phyloP scores from a whole-genome alignment of 2,888 invertebrate genomes.

The Anodontia alba region DNA sequence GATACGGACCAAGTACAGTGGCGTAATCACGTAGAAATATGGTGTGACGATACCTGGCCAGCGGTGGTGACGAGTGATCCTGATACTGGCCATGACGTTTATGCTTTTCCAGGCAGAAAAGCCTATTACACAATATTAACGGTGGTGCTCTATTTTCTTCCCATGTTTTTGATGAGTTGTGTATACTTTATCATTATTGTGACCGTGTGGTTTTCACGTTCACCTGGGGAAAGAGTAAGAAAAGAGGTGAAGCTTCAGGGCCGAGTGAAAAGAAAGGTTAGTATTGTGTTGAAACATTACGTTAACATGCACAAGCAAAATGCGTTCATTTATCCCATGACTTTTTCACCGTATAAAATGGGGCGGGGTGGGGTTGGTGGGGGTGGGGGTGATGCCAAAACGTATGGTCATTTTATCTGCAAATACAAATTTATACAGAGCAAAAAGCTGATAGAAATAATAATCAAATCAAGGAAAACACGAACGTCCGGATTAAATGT shows the following conservation, averaged over 20 bases:
- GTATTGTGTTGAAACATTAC: too few species aligned
- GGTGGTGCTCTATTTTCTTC: slow-evolving; percentile 91
- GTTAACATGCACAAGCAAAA: too few species aligned
- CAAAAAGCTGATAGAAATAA: too few species aligned
- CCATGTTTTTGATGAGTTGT: slow-evolving; percentile 90
- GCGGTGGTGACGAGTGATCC: slow-evolving; percentile 28
- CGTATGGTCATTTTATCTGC: too few species aligned
- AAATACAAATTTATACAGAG: too few species aligned
- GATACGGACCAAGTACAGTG: slow-evolving; percentile 88
- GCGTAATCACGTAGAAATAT: slow-evolving; percentile 91
- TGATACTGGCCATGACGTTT: slow-evolving; percentile 43
- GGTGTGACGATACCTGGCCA: slow-evolving; percentile 88
- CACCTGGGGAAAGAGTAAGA: slow-evolving; percentile 83
- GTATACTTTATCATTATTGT: slow-evolving; percentile 90
- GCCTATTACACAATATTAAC: slow-evolving; percentile 93
- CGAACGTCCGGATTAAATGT: too few species aligned
- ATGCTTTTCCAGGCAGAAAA: slow-evolving; percentile 84
- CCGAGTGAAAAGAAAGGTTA: slow-evolving; percentile 81
- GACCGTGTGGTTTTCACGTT: slow-evolving; percentile 87
- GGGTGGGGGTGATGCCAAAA: too few species aligned
- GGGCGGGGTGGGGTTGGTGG: too few species aligned
- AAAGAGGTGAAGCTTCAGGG: slow-evolving; percentile 81
- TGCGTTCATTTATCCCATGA: too few species aligned
- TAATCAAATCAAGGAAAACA: too few species aligned
- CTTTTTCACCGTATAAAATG: too few species aligned